Conservation (phyloP, 2,888 invertebrate genomes). For the Microctonus hyperodae region DNA sequence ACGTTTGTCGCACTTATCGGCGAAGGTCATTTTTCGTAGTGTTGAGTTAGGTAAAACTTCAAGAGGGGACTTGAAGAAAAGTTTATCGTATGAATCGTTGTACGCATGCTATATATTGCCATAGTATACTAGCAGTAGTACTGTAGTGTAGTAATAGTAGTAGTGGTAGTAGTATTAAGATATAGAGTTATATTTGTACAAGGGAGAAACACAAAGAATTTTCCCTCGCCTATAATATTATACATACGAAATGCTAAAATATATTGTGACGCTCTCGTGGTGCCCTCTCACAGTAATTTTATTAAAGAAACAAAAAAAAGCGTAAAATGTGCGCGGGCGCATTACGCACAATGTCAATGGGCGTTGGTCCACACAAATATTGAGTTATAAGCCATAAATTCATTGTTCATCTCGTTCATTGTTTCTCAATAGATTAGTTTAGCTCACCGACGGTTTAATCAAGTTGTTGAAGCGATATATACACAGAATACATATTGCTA, state of each 20-base stretch:
- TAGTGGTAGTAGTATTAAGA: no score
- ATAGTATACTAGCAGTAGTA: no score
- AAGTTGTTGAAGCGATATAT: constrained; percentile 7
- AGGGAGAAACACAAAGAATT: background rate
- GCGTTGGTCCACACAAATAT: constrained; percentile 25
- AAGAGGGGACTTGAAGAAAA: constrained; percentile 10
- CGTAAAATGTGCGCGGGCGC: background rate
- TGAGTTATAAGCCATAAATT: constrained; percentile 18
- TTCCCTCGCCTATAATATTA: background rate
- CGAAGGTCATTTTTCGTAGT: constrained; percentile 22
- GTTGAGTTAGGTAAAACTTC: constrained; percentile 20
- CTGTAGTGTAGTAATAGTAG: background rate
- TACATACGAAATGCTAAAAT: background rate
- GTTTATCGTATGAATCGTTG: background rate
- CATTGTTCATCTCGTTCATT: constrained; percentile 24
- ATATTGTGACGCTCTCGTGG: background rate
- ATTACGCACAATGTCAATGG: constrained; percentile 8
- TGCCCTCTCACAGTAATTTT: constrained; percentile 2
- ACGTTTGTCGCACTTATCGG: constrained; percentile 15
- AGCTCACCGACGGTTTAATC: constrained; percentile 27
- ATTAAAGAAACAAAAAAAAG: background rate
- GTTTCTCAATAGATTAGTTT: constrained; percentile 20
- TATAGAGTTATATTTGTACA: background rate
- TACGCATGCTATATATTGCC: no score
- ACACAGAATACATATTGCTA: background rate